phyloP scores from a whole-genome alignment of 2,113 vertebrate species.

The Leptodactylus fuscus region DNA sequence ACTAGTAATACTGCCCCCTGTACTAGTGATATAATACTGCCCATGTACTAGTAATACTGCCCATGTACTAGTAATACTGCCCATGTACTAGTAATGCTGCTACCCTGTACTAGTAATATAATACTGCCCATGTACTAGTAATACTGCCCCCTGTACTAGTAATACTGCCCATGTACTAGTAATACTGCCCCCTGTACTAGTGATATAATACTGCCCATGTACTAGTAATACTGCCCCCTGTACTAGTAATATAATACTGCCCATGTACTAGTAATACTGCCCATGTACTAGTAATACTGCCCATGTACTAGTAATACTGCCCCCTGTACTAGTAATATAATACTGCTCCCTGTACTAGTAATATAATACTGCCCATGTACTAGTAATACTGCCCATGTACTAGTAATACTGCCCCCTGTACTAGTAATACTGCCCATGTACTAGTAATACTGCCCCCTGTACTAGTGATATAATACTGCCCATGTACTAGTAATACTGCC shows the following conservation, averaged over 20 bases:
- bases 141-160: neutral
- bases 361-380: neutral
- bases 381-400: neutral
- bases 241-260: neutral
- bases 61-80: neutral
- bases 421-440: neutral
- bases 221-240: neutral
- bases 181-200: neutral
- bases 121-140: neutral
- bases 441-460: neutral
- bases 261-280: neutral
- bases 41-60: neutral
- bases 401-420: neutral
- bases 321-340: neutral
- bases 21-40: neutral
- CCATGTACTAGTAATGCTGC: neutral
- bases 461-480: neutral
- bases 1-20: neutral
- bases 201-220: neutral
- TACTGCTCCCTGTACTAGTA: neutral
- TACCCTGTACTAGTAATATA: neutral
- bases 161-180: neutral
- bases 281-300: neutral
- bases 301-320: neutral
- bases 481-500: neutral